Base-by-base conservation (phyloP, 2,113 vertebrate genomes). In the Trematomus loennbergii region DNA sequence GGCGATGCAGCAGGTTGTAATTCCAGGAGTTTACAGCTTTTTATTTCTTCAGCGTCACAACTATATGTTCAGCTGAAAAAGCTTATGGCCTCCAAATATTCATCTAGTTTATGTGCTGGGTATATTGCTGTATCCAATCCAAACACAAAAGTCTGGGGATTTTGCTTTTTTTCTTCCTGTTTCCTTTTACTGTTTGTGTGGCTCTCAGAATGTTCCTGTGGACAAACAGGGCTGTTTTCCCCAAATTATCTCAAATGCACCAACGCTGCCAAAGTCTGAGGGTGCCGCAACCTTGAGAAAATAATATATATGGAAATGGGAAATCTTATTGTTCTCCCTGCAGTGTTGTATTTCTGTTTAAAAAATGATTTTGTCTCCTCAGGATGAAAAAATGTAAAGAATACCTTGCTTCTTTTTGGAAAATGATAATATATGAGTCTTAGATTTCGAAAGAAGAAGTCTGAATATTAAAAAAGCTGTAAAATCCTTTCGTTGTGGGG, bases 261-360 rank as follows among this genome's bases (percentile, higher is more conserved):
- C 89, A 82, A 85, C 25, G 86, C 88, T 91, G 91, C 89, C 91
- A 91, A 92, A 88, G 88, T 91, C 86, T 93, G 92, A 90, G 89
- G 93, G 90, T 87, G 90, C 87, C 13, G 83, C 91, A 93, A 91
- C 93, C 93, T 93, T 93, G 94, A 93, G 93, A 92, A 94, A 93
- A 94, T 94, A 92, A 94, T 94, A 95, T 94, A 94, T 94, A 95
- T 95, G 92, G 92, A 94, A 94, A 95, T 94, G 79, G 93, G 89
- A 92, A 93, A 93, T 92, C 92, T 91, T 91, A 94, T 94, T 94
- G 91, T 93, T 93, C 90, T 92, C 93, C 91, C 90, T 92, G 92
- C 93, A 93, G 90, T 94, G 86, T 91, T 94, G 90, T 94, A 91
- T 94, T 94, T 94, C 90, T 90, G 92, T 95, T 92, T 89, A 74